Evolutionary conservation across 2,113 vertebrate species (phyloP).

Genomic region (Condylura cristata): DNA sequence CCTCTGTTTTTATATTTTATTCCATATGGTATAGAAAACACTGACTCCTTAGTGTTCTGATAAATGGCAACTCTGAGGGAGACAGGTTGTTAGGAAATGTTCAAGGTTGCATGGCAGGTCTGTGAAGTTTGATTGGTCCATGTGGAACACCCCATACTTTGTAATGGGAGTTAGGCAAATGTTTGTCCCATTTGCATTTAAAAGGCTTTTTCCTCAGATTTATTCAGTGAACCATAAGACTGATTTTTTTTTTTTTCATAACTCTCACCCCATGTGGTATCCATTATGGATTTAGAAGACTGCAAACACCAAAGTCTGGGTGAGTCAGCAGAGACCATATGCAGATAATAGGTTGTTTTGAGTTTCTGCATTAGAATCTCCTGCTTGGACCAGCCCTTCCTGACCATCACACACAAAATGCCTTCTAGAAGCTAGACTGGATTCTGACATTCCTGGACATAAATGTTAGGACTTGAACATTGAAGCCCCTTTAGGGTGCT

Average conservation of each 20-base stretch:
- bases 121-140: conserved; percentile 71
- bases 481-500: background rate
- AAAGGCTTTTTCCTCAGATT: conserved; percentile 62
- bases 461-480: background rate
- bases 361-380: background rate
- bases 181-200: conserved; percentile 60
- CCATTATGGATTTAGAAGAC: conserved; percentile 44
- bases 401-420: background rate
- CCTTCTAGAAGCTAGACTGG: background rate
- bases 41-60: background rate
- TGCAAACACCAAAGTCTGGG: background rate
- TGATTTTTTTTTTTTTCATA: background rate
- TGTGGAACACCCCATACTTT: conserved; percentile 78
- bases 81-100: conserved; percentile 28
- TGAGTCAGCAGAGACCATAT: background rate
- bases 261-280: conserved; percentile 44
- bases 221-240: conserved; percentile 36
- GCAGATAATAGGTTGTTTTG: background rate
- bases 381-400: background rate
- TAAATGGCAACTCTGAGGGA: conserved; percentile 13
- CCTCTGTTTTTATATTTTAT: conserved; percentile 16
- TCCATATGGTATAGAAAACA: background rate
- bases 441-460: background rate
- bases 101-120: conserved; percentile 32
- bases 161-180: conserved; percentile 62